Evolutionary conservation across 2,113 vertebrate species (phyloP), one percentile per base, ranked within the genome.

Genomic region (Zapus hudsonius): DNA sequence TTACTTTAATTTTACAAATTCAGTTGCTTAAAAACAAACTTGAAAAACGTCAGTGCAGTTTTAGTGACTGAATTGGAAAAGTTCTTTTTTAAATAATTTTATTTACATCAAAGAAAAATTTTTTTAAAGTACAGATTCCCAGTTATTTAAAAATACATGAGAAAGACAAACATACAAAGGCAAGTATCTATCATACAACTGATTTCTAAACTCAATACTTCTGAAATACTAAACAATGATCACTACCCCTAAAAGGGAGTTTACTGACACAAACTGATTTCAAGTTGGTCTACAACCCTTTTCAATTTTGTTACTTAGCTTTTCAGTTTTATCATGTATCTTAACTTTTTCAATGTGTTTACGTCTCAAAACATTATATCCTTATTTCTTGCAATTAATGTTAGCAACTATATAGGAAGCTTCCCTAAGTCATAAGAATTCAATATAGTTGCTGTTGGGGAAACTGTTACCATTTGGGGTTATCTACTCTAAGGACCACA

Each of bases 161-260:
- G 72, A 83, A 96, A 94, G 69, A 89, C 86, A 96, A 93, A 96
- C 47, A 94, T 94, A 96, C 75, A 96, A 93, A 96, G 75, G 80
- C 59, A 89, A n/a, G 52, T 52, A 52, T 52, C 79, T 89, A 91
- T 94, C 40, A 93, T 80, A 93, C 80, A 96, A 91, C 23, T 94
- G 66, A 95, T 90, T 94, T 95, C 52, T 92, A 92, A 95, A 93
- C 47, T 90, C 79, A 93, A 38, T 80, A 91, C 44, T 94, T 95
- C 69, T 64, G 33, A 93, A 93, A 95, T 95, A 95, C 36, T 90
- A 87, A 95, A 93, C 89, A 96, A 89, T 93, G 93, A 95, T 96
- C 42, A 84, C 70, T 90, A 90, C 33, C 40, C 38, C 22, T 72
- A 83, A 69, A 81, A 95, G 88, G 88, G 52, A 95, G 67, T 91